Evolutionary conservation across 2,113 vertebrate genomes (phyloP), one percentile per base, ranked within the genome.

Genomic region (Platichthys stellatus): DNA sequence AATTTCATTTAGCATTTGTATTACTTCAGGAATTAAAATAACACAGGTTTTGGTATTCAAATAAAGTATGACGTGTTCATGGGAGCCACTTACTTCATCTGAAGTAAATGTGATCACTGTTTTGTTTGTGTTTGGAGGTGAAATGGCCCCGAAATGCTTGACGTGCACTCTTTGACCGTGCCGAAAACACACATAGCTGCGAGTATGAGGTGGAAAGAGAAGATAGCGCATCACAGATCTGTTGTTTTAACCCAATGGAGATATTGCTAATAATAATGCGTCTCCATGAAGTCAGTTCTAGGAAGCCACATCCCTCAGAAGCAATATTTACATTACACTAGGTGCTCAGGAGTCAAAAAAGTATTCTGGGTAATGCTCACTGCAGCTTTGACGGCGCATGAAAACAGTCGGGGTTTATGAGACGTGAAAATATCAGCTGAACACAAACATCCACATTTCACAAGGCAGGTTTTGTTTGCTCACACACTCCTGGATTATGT

Each of bases 221-320:
- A 7, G 51, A 54, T 43, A 58, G 43, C 67, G 60, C 64, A 38
- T 72, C 83, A 80, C 71, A 17, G 51, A 83, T 76, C 74, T 78
- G 62, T 68, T 90, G 38, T 80, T 82, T 68, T 35, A 60, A 85
- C 54, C 85, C 72, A 54, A 38, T 21, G 58, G 75, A 79, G 57
- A 81, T 76, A 81, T 63, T 67, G 23, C 74, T 89, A 80, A 82
- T 89, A 85, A 90, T 88, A 88, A 78, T 47, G 49, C 3, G 60
- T 59, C 83, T 89, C 74, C 72, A 58, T 90, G 90, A 89, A 74
- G 81, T 89, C 82, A 88, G 49, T 91, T 89, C 84, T 72, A 61
- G 85, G 91, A 88, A 88, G 62, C 74, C 80, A 66, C 53, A 58
- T 63, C 58, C 63, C 51, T 80, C 67, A 82, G 76, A 59, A 85